Conservation (phyloP, 2,797 vertebrate genomes). For the Enteromius argenteus region DNA sequence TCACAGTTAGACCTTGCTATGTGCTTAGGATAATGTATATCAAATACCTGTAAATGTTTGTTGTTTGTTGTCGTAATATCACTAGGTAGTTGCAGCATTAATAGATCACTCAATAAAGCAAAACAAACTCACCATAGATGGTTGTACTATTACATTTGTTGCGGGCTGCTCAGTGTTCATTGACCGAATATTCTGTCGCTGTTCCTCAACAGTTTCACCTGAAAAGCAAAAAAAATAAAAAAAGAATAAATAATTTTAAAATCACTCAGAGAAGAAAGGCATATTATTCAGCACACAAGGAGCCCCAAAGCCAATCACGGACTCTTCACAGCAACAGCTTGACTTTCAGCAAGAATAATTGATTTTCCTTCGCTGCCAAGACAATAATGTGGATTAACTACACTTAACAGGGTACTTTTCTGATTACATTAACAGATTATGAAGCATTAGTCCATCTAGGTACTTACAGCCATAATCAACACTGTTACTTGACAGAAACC, state of each 20-base stretch:
- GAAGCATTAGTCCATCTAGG: slow-evolving; percentile 66
- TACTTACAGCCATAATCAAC: slow-evolving; percentile 67
- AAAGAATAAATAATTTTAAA: neutral
- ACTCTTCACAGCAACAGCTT: slow-evolving; percentile 52
- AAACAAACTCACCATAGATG: slow-evolving; percentile 70
- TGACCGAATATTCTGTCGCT: slow-evolving; percentile 66
- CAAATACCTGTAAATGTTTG: neutral
- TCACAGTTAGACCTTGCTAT: neutral
- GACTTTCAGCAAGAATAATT: slow-evolving; percentile 51
- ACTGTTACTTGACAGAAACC: slow-evolving; percentile 8
- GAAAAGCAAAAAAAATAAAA: slow-evolving; percentile 29
- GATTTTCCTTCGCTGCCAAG: slow-evolving; percentile 50
- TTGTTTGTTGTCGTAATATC: neutral
- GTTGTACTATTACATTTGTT: slow-evolving; percentile 77
- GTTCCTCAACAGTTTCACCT: slow-evolving; percentile 77
- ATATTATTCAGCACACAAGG: neutral
- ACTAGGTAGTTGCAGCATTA: neutral
- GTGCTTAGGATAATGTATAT: neutral
- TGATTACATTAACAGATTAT: slow-evolving; percentile 72
- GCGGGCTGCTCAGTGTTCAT: slow-evolving; percentile 61
- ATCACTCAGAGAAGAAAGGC: neutral
- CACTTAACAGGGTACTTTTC: slow-evolving; percentile 72
- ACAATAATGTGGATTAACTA: slow-evolving; percentile 73
- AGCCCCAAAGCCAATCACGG: neutral
- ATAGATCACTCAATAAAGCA: neutral